Percentiles rank a stretch among this genome's conserved stretches.
These are phyloP conservation scores for Sprattus sprattus DNA, from an alignment of 2,113 vertebrate species.

Conservation along the genomic window DNA sequence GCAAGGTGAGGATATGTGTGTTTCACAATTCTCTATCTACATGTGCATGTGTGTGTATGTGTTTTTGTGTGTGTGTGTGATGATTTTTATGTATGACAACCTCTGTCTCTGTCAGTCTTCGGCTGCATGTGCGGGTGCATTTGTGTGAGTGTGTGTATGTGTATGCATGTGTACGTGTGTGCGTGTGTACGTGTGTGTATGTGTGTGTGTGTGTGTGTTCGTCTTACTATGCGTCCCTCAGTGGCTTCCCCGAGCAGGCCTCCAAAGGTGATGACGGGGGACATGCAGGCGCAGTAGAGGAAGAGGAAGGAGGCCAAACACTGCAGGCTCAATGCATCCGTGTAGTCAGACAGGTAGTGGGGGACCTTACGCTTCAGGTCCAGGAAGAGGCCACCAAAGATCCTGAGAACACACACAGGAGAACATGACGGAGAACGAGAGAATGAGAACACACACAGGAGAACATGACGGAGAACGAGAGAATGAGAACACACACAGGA, in stretches of 20 bases:
- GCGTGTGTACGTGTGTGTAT: neutral
- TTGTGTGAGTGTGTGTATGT: neutral
- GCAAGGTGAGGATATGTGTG: too few species aligned
- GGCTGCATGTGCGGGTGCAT: too few species aligned
- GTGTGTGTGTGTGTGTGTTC: neutral
- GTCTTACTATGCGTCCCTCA: slow-evolving; percentile 95
- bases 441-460: neutral
- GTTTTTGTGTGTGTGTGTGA: too few species aligned
- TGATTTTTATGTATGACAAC: too few species aligned
- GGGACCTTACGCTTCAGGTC: slow-evolving; percentile 97
- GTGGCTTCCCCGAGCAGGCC: slow-evolving; percentile 97
- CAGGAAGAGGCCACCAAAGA: slow-evolving; percentile 87
- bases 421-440: neutral
- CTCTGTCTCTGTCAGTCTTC: too few species aligned
- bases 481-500: neutral
- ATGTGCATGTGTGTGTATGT: too few species aligned
- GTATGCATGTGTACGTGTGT: neutral
- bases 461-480: neutral
- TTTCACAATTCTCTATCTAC: too few species aligned
- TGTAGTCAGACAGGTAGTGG: slow-evolving; percentile 95
- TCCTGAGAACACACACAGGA: slow-evolving; percentile 61
- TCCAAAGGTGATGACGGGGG: slow-evolving; percentile 98
- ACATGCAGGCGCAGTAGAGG: slow-evolving; percentile 99
- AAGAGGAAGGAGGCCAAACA: slow-evolving; percentile 99
- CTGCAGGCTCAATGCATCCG: slow-evolving; percentile 92